phyloP scores from a whole-genome alignment of 2,797 vertebrate genomes.

The Sebastes steindachneri region DNA sequence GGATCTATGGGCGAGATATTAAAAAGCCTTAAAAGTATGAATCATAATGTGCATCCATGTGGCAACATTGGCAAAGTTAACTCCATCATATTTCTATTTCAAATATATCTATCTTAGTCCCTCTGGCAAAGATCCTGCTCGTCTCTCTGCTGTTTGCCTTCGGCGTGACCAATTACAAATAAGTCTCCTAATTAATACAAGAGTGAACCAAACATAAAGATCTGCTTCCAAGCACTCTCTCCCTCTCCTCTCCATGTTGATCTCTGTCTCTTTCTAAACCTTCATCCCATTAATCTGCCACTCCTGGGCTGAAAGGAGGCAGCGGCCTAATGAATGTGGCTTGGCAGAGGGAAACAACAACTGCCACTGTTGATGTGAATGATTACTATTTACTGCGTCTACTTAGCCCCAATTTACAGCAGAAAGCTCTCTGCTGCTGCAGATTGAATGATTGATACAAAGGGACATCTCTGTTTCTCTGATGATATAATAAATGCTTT shows the following conservation, averaged over 20 bases:
- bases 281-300: slow-evolving; percentile 69
- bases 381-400: slow-evolving; percentile 71
- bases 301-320: slow-evolving; percentile 65
- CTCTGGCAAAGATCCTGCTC: neutral
- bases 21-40: neutral
- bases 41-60: neutral
- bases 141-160: neutral
- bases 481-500: slow-evolving; percentile 48
- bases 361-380: slow-evolving; percentile 69
- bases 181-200: slow-evolving; percentile 53
- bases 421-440: slow-evolving; percentile 48
- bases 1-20: neutral
- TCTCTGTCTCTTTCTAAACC: slow-evolving; percentile 53
- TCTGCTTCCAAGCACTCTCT: slow-evolving; percentile 20
- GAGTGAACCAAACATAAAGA: slow-evolving; percentile 41
- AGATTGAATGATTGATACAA: slow-evolving; percentile 51
- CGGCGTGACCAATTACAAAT: slow-evolving; percentile 34
- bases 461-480: slow-evolving; percentile 33
- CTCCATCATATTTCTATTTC: slow-evolving; percentile 5
- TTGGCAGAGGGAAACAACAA: slow-evolving; percentile 70
- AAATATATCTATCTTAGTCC: neutral
- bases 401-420: slow-evolving; percentile 68
- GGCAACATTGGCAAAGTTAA: neutral
- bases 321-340: slow-evolving; percentile 66
- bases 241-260: slow-evolving; percentile 39